Conservation (phyloP, 2,113 vertebrate genomes). For the Nycticorax nycticorax region DNA sequence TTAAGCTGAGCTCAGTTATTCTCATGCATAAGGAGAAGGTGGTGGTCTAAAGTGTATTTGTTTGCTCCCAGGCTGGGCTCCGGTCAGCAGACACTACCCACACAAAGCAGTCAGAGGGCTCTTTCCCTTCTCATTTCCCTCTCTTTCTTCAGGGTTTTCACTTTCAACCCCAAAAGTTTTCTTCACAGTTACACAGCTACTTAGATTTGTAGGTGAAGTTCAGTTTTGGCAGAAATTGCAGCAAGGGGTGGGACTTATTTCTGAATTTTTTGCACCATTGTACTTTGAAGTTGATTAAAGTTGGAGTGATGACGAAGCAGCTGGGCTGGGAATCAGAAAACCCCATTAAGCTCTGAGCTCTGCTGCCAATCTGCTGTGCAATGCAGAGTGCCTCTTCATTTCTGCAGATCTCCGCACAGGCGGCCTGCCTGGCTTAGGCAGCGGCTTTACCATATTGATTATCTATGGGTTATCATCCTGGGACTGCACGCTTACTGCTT, state of each 20-base stretch:
- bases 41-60: not conserved
- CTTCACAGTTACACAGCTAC: not conserved
- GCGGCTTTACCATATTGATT: rapidly evolving
- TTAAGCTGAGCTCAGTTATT: not conserved
- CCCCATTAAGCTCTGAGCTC: not conserved
- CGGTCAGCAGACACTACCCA: not conserved
- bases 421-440: not conserved
- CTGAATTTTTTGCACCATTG: not conserved
- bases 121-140: not conserved
- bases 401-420: not conserved
- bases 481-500: not conserved
- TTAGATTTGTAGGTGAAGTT: not conserved
- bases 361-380: not conserved
- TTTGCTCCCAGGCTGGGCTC: not conserved
- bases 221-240: not conserved
- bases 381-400: not conserved
- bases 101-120: not conserved
- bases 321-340: not conserved
- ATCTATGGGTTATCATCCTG: not conserved
- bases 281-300: slow-evolving; percentile 2
- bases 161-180: not conserved
- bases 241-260: not conserved
- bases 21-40: not conserved
- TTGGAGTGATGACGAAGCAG: not conserved
- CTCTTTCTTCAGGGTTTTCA: not conserved